phyloP scores from a whole-genome alignment of 2,797 vertebrate genomes.

The Streptopelia turtur region DNA sequence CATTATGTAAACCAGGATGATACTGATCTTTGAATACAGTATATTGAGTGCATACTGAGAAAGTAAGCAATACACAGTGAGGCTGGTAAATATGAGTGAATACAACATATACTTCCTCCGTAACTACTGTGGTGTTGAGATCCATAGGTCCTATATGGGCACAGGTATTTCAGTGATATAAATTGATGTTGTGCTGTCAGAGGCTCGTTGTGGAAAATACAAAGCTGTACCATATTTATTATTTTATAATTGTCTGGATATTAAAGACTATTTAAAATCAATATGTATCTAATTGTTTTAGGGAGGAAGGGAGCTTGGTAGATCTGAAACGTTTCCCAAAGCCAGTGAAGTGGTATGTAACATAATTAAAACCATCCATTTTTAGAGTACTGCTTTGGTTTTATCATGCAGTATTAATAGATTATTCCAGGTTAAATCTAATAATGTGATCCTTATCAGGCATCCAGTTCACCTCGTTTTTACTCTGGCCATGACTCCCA shows the following conservation, averaged over 20 bases:
- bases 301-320: not conserved
- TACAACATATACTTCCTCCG: not conserved
- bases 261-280: not conserved
- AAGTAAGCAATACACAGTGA: not conserved
- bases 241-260: not conserved
- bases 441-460: not conserved
- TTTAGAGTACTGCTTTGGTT: not conserved
- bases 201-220: not conserved
- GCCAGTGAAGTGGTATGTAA: not conserved
- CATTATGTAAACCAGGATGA: not conserved
- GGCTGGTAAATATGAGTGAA: not conserved
- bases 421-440: not conserved
- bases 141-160: not conserved
- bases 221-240: not conserved
- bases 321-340: not conserved
- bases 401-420: not conserved
- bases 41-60: not conserved
- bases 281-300: not conserved
- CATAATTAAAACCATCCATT: not conserved
- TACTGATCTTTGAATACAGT: not conserved
- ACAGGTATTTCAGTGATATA: not conserved
- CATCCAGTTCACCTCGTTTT: not conserved
- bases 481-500: not conserved
- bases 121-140: not conserved
- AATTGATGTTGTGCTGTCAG: not conserved